phyloP scores from a whole-genome alignment of 2,113 vertebrate genomes.

The Climacteris rufus region DNA sequence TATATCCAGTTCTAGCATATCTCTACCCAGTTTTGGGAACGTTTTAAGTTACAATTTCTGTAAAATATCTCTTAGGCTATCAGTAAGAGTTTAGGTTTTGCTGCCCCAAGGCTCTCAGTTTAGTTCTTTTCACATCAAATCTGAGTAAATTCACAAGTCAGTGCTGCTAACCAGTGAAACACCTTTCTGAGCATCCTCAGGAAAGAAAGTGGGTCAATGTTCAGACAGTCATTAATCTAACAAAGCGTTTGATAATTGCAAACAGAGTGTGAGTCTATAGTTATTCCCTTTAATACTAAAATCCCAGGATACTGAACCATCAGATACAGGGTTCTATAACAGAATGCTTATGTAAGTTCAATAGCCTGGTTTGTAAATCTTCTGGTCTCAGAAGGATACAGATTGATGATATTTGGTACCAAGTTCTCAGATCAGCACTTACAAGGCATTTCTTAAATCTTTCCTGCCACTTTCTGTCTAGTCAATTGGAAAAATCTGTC shows the following conservation, averaged over 20 bases:
- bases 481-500: conserved; percentile 56
- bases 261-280: neutral
- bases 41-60: neutral
- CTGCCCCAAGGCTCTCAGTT: neutral
- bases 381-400: neutral
- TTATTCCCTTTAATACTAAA: neutral
- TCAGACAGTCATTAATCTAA: neutral
- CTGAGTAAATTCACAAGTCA: neutral
- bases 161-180: neutral
- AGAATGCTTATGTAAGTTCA: conserved; percentile 1
- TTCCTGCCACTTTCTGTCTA: conserved; percentile 50
- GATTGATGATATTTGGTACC: conserved; percentile 43
- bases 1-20: neutral
- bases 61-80: neutral
- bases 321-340: neutral
- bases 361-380: conserved; percentile 14
- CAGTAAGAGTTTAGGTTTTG: neutral
- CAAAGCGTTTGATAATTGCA: neutral
- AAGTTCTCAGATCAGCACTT: conserved; percentile 34
- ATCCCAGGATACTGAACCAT: neutral
- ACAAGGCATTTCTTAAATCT: conserved; percentile 54
- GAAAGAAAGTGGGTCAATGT: neutral
- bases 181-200: neutral
- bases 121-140: neutral
- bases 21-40: neutral